phyloP scores from a whole-genome alignment of 2,797 vertebrate species.

The Typhlichthys eigenmanni region DNA sequence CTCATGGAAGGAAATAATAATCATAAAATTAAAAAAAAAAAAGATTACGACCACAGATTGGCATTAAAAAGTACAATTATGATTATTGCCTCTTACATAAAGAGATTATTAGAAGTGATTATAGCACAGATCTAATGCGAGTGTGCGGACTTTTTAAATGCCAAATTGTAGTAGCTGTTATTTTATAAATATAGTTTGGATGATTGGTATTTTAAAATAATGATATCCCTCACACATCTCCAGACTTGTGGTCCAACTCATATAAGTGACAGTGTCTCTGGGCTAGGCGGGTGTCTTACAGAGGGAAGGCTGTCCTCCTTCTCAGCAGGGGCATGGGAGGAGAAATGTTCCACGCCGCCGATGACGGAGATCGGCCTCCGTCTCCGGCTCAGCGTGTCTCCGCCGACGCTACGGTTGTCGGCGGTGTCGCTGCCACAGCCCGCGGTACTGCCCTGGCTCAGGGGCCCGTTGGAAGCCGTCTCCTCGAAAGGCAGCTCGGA shows the following conservation, averaged over 20 bases:
- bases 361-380: constrained; percentile 89
- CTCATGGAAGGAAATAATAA: too few species aligned
- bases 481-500: constrained; percentile 66
- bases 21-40: too few species aligned
- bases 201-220: not conserved
- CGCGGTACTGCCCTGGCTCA: constrained; percentile 29
- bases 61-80: too few species aligned
- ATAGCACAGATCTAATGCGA: too few species aligned
- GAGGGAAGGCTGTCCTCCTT: constrained; percentile 83
- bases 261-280: not conserved
- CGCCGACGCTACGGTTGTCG: constrained; percentile 40
- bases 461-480: constrained; percentile 38
- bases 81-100: too few species aligned
- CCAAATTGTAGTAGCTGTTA: too few species aligned
- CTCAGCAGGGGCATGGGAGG: constrained; percentile 74
- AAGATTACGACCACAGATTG: too few species aligned
- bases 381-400: constrained; percentile 63
- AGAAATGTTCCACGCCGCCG: constrained; percentile 83
- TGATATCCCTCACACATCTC: not conserved
- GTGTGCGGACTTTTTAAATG: too few species aligned
- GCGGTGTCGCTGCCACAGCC: constrained; percentile 25
- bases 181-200: too few species aligned
- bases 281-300: constrained; percentile 78
- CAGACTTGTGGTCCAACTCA: not conserved
- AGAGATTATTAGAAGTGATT: too few species aligned